A percentile compares a stretch with the other conserved stretches of the same genome.
Evolutionary conservation across 1,140 invertebrate species (phyloP).

Genomic region (Stratiolaelaps scimitus): DNA sequence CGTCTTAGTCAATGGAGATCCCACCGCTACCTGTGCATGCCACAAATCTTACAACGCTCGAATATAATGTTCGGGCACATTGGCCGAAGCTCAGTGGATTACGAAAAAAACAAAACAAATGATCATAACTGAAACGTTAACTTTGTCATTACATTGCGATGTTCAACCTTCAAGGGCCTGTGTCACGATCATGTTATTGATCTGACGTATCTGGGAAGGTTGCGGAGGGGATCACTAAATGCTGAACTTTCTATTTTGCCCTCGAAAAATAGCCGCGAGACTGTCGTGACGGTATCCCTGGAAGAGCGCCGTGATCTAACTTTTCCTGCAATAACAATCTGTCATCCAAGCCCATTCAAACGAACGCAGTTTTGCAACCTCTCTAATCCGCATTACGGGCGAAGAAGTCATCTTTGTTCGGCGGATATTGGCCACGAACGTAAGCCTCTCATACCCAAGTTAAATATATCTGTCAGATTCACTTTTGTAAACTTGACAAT

Average conservation of each 20-base stretch:
- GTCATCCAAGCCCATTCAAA: constrained; percentile 9
- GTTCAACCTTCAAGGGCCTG: background rate
- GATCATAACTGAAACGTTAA: background rate
- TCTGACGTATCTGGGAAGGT: too few relatives aligned
- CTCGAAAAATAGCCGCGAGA: background rate
- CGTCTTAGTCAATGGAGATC: too few relatives aligned
- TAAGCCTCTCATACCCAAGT: background rate
- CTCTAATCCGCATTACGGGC: background rate
- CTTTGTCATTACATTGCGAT: background rate
- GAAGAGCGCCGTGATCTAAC: background rate
- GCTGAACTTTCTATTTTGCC: background rate
- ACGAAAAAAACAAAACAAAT: background rate
- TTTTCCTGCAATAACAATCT: constrained; percentile 1
- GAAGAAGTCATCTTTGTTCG: background rate
- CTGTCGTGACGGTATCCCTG: background rate
- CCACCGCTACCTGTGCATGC: too few relatives aligned
- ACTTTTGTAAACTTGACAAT: too few relatives aligned
- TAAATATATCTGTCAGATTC: background rate
- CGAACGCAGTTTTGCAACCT: background rate
- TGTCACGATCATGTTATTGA: background rate
- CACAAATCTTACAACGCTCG: too few relatives aligned
- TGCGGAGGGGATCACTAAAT: background rate
- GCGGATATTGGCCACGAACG: background rate
- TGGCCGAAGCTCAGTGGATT: too few relatives aligned
- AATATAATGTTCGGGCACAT: too few relatives aligned